These are phyloP conservation scores for Emmelina monodactyla DNA, from an alignment of 2,888 invertebrate species.

Conservation along the genomic window DNA sequence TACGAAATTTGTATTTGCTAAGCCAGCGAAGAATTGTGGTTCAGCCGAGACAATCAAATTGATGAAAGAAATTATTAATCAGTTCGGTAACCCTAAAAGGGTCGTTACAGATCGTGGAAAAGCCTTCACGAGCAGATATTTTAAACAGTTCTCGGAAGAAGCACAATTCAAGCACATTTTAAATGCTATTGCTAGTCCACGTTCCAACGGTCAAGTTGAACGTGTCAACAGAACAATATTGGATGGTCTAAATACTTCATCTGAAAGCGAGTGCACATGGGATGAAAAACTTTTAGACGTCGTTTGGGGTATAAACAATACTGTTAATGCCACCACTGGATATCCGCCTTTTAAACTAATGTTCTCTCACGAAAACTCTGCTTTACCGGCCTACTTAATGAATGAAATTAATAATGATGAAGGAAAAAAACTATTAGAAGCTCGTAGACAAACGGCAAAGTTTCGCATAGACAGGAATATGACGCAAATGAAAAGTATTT, in stretches of 20 bases:
- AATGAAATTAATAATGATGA: not conserved
- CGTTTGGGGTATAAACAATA: slow-evolving; percentile 16
- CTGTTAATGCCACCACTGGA: slow-evolving; percentile 8
- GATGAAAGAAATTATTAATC: slow-evolving; percentile 4
- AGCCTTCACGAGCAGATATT: slow-evolving; percentile 7
- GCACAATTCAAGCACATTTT: slow-evolving; percentile 8
- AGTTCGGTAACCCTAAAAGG: slow-evolving; percentile 7
- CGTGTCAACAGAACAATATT: slow-evolving; percentile 12
- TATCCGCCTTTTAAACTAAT: slow-evolving; percentile 13
- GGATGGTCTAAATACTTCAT: slow-evolving; percentile 11
- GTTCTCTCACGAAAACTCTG: slow-evolving; percentile 12
- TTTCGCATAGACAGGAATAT: slow-evolving; percentile 8
- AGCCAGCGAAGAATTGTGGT: slow-evolving; percentile 5
- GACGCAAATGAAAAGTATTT: slow-evolving; percentile 8
- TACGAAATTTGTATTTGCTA: slow-evolving; percentile 9
- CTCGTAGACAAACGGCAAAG: slow-evolving; percentile 6
- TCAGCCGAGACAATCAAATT: slow-evolving; percentile 4
- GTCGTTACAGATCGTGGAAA: slow-evolving; percentile 6
- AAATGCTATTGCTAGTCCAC: slow-evolving; percentile 14
- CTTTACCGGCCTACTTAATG: slow-evolving; percentile 4
- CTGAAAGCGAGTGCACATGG: slow-evolving; percentile 12
- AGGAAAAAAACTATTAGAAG: slow-evolving; percentile 1
- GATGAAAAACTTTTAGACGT: slow-evolving; percentile 11
- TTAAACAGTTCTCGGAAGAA: slow-evolving; percentile 9
- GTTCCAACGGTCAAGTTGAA: slow-evolving; percentile 14